Percentiles rank a stretch among this genome's conserved stretches.
phyloP scores from a whole-genome alignment of 2,888 invertebrate species.

The Hemicrepidius hirtus region DNA sequence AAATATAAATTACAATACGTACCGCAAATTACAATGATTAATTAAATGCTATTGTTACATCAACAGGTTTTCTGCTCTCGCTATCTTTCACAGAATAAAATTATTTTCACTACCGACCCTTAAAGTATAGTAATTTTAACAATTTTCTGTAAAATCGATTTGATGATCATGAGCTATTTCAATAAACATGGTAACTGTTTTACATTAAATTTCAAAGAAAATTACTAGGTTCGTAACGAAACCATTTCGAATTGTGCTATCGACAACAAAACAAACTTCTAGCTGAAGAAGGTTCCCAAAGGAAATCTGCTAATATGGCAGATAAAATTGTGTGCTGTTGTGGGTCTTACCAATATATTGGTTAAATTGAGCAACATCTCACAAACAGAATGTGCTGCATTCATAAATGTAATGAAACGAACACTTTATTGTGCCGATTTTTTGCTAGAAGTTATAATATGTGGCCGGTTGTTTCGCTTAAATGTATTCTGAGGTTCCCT shows the following conservation, averaged over 20 bases:
- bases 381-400: conserved; percentile 12
- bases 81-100: too few relatives aligned
- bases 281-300: background rate
- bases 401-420: conserved; percentile 10
- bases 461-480: background rate
- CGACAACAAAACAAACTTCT: conserved; percentile 8
- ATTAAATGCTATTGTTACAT: too few relatives aligned
- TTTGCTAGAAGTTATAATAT: background rate
- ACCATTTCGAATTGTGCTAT: background rate
- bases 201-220: background rate
- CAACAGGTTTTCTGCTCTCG: too few relatives aligned
- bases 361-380: conserved; percentile 16
- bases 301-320: conserved; percentile 24
- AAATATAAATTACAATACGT: too few relatives aligned
- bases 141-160: too few relatives aligned
- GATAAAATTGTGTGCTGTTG: conserved; percentile 24
- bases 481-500: background rate
- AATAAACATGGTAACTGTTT: too few relatives aligned
- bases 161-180: too few relatives aligned
- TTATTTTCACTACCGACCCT: too few relatives aligned
- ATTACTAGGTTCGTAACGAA: conserved; percentile 1
- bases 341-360: conserved; percentile 14
- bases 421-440: background rate
- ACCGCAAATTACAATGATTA: too few relatives aligned
- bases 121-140: too few relatives aligned